A percentile compares a stretch with the other conserved stretches of the same genome.
Evolutionary conservation across 2,797 vertebrate genomes (phyloP).

Genomic region (Ceryle rudis): DNA sequence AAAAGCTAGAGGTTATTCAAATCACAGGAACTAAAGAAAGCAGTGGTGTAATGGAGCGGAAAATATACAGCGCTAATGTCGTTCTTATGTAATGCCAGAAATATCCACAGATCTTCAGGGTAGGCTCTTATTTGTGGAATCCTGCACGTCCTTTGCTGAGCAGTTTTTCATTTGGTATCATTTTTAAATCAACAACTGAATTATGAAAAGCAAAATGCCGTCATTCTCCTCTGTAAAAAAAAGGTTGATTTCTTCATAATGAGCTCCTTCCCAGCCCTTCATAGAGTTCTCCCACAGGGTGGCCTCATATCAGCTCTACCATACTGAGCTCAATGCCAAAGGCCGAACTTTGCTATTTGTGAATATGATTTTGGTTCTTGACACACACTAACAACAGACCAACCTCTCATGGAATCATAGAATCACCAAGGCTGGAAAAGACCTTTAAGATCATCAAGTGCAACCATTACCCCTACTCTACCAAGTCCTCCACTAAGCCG

Average conservation of each 20-base stretch:
- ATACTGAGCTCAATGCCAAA: neutral
- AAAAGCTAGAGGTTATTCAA: slow-evolving; percentile 14
- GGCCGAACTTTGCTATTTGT: neutral
- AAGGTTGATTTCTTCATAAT: fast-evolving
- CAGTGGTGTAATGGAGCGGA: slow-evolving; percentile 15
- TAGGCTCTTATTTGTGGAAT: neutral
- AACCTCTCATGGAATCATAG: too few species aligned
- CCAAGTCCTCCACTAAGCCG: too few species aligned
- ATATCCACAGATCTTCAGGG: neutral
- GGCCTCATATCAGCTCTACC: neutral
- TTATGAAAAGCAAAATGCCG: neutral
- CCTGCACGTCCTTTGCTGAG: neutral
- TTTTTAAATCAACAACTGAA: neutral
- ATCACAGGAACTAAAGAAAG: slow-evolving; percentile 42
- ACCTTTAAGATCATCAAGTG: too few species aligned
- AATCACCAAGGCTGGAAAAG: too few species aligned
- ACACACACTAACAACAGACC: neutral
- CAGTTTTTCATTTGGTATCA: neutral
- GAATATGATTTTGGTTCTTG: neutral
- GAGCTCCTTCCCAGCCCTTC: neutral
- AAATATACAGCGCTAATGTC: neutral
- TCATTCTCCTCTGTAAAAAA: neutral
- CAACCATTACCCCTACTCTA: too few species aligned
- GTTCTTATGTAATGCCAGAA: neutral
- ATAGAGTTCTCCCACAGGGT: neutral